Evolutionary conservation across 1,140 invertebrate genomes (phyloP), one percentile per base, ranked within the genome.

Genomic region (Drosophila nigromelanica): DNA sequence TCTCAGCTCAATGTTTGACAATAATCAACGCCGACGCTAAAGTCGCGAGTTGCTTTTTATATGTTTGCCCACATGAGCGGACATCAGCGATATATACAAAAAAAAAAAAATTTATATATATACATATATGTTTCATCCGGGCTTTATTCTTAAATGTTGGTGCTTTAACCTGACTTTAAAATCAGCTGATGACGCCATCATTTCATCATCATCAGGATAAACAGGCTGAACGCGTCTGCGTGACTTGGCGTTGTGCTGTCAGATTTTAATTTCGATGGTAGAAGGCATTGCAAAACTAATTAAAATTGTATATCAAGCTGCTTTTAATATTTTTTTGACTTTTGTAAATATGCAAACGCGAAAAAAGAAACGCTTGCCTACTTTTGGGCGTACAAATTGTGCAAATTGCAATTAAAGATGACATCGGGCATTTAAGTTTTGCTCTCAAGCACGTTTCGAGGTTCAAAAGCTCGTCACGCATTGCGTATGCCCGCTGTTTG

Each of bases 371-470:
- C 51, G 39, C 37, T 63, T 58, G 45, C 54, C 77, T 51, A 55
- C 76, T 80, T 77, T 80, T 33, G 14, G 76, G 73, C 81, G 50
- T 35, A 50, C 45, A 24, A 24, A 24, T 3, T 48, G 40, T 33
- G 43, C 37, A 62, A 62, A 73, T 56, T 73, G 66, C 77, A 80
- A 77, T 85, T 80, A 77, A 80, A 85, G 63, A 55, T 69, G 52
- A 21, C 62, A 69, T 37, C 35, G 37, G 50, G 35, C 33, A 48
- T 60, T 35, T 39, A 58, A 35, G 55, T 61, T 54, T 54, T 64
- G 74, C 81, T 77, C 78, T 77, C 81, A 54, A 77, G 78, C 74
- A 80, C 81, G 78, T 73, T 86, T 73, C 51, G 45, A 54, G 48
- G 63, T 67, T 73, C 63, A 70, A 85, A 85, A 67, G 55, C 67